phyloP scores from a whole-genome alignment of 2,797 vertebrate species.

The Chiloscyllium punctatum region DNA sequence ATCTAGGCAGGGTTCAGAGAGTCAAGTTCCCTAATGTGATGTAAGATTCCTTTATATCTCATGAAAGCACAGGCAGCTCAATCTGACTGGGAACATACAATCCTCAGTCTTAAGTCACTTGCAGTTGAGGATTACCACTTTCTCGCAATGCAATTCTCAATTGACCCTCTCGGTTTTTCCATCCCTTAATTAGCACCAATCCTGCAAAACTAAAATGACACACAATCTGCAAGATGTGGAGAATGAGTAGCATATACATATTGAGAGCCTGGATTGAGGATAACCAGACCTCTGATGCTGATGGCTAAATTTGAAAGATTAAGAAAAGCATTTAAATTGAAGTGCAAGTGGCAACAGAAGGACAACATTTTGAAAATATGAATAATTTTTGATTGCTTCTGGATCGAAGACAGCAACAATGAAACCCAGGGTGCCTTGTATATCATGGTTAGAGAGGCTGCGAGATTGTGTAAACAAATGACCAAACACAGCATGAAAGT shows the following conservation, averaged over 20 bases:
- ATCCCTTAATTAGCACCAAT: slow-evolving; percentile 61
- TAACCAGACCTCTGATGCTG: slow-evolving; percentile 57
- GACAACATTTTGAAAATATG: neutral
- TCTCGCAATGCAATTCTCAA: slow-evolving; percentile 51
- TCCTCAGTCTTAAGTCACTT: slow-evolving; percentile 47
- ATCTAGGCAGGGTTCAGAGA: slow-evolving; percentile 52
- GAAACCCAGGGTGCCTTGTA: neutral
- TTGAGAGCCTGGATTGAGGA: slow-evolving; percentile 49
- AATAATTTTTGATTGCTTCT: neutral
- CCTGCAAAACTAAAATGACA: slow-evolving; percentile 57
- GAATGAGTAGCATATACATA: slow-evolving; percentile 46
- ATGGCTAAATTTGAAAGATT: slow-evolving; percentile 49
- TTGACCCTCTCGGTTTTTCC: slow-evolving; percentile 55
- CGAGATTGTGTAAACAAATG: slow-evolving; percentile 26
- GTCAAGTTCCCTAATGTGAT: slow-evolving; percentile 50
- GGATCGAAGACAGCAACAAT: neutral
- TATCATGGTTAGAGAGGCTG: neutral
- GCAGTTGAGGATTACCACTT: slow-evolving; percentile 48
- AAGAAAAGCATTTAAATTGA: slow-evolving; percentile 49
- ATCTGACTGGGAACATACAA: slow-evolving; percentile 46
- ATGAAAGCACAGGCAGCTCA: slow-evolving; percentile 52
- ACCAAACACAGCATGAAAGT: neutral
- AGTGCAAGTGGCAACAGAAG: neutral
- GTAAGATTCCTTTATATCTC: slow-evolving; percentile 51
- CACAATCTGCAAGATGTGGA: slow-evolving; percentile 51